phyloP scores from a whole-genome alignment of 2,113 vertebrate genomes.

The Phalacrocorax brasilianus region DNA sequence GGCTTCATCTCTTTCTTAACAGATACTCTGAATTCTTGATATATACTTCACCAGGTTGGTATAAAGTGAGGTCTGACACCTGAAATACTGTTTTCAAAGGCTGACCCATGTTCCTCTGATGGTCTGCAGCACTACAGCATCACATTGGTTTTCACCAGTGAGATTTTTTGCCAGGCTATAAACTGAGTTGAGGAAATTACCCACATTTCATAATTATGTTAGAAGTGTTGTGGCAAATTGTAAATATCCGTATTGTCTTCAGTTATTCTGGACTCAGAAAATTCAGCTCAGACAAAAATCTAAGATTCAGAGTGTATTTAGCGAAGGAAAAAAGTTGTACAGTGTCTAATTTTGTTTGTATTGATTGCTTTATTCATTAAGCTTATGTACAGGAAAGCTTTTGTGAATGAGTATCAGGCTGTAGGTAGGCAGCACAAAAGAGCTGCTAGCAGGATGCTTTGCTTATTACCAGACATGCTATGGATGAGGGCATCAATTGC shows the following conservation, averaged over 20 bases:
- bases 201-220: neutral
- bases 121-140: neutral
- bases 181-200: neutral
- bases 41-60: neutral
- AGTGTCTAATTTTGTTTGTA: neutral
- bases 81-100: neutral
- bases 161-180: neutral
- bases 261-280: neutral
- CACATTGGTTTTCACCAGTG: neutral
- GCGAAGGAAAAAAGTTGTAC: neutral
- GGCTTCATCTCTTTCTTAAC: neutral
- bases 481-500: neutral
- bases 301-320: neutral
- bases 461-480: neutral
- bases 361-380: constrained; percentile 51
- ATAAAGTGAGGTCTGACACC: neutral
- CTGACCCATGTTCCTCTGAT: neutral
- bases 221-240: neutral
- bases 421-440: neutral
- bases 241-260: neutral
- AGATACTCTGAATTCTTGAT: neutral
- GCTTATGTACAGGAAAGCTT: neutral
- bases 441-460: neutral
- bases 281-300: neutral
- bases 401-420: neutral